Evolutionary conservation across 2,888 invertebrate genomes (phyloP).

Genomic region (Xestoiulus laeticollis): DNA sequence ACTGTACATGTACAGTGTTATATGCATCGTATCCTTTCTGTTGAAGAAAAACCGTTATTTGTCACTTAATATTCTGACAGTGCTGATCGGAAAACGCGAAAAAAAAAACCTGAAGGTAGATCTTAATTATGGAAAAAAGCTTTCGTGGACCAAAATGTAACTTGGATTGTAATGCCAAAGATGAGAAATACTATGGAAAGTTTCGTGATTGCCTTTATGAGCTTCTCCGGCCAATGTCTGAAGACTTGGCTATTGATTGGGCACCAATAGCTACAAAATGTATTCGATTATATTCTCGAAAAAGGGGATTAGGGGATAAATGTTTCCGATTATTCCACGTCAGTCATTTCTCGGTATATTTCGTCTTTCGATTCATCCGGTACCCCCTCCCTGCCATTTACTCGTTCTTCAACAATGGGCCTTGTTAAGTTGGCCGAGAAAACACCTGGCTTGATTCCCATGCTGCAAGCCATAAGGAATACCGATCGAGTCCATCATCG

Average conservation of each 20-base stretch:
- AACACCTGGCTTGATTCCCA: neutral
- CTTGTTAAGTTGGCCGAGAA: neutral
- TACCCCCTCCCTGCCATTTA: neutral
- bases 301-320: neutral
- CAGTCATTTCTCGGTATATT: neutral
- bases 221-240: neutral
- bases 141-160: neutral
- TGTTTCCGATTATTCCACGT: neutral
- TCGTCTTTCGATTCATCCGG: neutral
- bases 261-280: neutral
- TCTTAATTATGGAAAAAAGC: neutral
- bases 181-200: neutral
- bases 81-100: neutral
- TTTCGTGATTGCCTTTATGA: neutral
- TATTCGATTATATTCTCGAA: slow-evolving; percentile 9
- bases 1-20: no score
- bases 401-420: neutral
- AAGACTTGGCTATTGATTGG: neutral
- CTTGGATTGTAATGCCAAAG: neutral
- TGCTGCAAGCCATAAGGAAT: slow-evolving; percentile 9
- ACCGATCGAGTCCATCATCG: slow-evolving; percentile 9
- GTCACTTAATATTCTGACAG: neutral
- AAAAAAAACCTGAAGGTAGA: neutral
- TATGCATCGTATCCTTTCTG: neutral
- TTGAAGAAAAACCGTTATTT: neutral